A percentile compares a stretch with the other conserved stretches of the same genome.
These are phyloP conservation scores for Drosophila pectinifera DNA, from an alignment of 1,140 invertebrate species.

Conservation along the genomic window DNA sequence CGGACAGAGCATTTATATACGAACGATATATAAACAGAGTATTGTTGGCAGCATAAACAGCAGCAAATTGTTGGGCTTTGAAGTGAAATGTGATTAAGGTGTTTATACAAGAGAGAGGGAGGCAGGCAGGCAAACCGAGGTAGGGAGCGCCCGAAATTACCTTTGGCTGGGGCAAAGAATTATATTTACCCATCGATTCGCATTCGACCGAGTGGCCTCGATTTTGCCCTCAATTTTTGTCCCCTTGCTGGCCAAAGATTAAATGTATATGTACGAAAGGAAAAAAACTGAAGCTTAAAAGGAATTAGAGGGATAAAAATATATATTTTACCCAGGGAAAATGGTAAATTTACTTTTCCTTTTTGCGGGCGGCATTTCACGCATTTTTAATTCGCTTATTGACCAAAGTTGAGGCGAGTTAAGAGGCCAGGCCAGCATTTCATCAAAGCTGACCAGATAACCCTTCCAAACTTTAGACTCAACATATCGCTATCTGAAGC, in stretches of 20 bases:
- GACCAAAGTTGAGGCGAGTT: constrained; percentile 1
- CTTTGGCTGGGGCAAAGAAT: constrained; percentile 9
- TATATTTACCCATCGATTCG: constrained; percentile 42
- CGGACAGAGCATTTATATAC: constrained; percentile 14
- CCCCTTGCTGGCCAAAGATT: constrained; percentile 25
- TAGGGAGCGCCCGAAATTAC: constrained; percentile 4
- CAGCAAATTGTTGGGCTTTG: constrained; percentile 52
- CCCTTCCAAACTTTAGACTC: constrained; percentile 5
- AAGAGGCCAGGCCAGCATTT: constrained; percentile 8
- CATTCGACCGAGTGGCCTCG: constrained; percentile 23
- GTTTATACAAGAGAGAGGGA: constrained; percentile 43
- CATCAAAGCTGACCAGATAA: constrained; percentile 7
- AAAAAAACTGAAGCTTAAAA: constrained; percentile 17
- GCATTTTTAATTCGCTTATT: constrained; percentile 41
- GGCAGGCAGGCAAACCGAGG: constrained; percentile 3
- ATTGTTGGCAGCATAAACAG: constrained; percentile 33
- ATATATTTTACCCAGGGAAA: neutral
- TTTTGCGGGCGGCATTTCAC: constrained; percentile 25
- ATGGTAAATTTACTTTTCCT: constrained; percentile 25
- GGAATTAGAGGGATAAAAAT: constrained; percentile 34
- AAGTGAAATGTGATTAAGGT: constrained; percentile 58
- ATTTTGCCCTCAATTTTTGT: constrained; percentile 22
- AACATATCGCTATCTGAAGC: constrained; percentile 31
- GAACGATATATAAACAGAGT: constrained; percentile 52
- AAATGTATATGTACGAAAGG: constrained; percentile 1